Percentiles rank a stretch among this genome's conserved stretches.
Conservation (phyloP, 2,797 vertebrate genomes). For the Spea hammondii region DNA sequence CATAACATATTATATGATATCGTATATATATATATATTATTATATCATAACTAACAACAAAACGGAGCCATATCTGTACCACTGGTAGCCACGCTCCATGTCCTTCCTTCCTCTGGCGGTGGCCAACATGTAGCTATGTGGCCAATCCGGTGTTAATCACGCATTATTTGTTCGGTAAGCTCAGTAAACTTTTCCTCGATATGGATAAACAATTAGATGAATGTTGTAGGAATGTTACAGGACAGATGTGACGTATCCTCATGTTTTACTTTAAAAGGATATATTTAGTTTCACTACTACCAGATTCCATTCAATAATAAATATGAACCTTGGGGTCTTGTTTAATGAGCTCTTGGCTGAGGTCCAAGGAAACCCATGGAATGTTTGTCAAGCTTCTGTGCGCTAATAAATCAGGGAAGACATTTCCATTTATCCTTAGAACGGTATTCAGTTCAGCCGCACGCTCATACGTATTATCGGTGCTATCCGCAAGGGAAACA, state of each 20-base stretch:
- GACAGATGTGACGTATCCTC: slow-evolving; percentile 19
- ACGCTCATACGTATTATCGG: too few species aligned
- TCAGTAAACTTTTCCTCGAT: slow-evolving; percentile 27
- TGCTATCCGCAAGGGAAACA: too few species aligned
- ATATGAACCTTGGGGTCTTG: slow-evolving; percentile 10
- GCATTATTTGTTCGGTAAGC: not conserved
- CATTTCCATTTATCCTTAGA: not conserved
- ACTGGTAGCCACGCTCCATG: too few species aligned
- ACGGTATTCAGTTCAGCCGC: too few species aligned
- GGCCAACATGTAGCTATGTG: not conserved
- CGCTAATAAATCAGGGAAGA: slow-evolving; percentile 12
- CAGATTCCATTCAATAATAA: slow-evolving; percentile 36
- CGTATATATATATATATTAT: too few species aligned
- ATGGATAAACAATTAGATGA: slow-evolving; percentile 41
- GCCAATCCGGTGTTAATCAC: not conserved
- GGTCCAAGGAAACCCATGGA: slow-evolving; percentile 13
- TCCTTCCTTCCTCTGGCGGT: slow-evolving; percentile 3
- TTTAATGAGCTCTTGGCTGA: slow-evolving; percentile 30
- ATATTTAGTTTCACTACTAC: slow-evolving; percentile 41
- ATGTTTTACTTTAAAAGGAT: slow-evolving; percentile 43
- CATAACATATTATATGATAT: too few species aligned
- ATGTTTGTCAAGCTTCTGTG: slow-evolving; percentile 33
- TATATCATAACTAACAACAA: too few species aligned
- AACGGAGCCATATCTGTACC: too few species aligned
- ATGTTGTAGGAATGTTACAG: slow-evolving; percentile 30